Percentiles rank a stretch among this genome's conserved stretches.
Evolutionary conservation across 2,113 vertebrate species (phyloP).

Genomic region (Raja brachyura): DNA sequence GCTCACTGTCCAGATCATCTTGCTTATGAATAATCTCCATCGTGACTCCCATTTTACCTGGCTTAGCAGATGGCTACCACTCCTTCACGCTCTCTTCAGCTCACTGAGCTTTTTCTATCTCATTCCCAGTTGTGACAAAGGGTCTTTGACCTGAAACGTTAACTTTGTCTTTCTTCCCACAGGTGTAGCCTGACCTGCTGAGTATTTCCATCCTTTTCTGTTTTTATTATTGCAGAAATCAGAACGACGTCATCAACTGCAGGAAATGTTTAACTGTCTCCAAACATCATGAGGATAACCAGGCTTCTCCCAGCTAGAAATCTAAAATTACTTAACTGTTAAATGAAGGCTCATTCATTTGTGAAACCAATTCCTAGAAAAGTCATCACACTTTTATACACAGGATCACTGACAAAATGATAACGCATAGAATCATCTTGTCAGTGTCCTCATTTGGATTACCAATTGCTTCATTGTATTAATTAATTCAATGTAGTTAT

Average conservation of each 20-base stretch:
- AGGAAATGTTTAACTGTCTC: not conserved
- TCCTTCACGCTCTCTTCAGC: no score
- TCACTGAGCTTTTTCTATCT: no score
- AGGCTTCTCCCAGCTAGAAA: not conserved
- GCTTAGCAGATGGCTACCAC: no score
- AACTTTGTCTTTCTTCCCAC: no score
- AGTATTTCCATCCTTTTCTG: no score
- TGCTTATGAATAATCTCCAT: no score
- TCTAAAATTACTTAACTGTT: not conserved
- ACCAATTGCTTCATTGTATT: not conserved
- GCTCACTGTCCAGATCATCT: no score
- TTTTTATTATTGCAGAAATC: not conserved
- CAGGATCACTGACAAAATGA: not conserved
- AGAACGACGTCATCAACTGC: not conserved
- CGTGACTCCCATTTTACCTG: no score
- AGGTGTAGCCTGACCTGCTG: no score
- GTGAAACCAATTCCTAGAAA: not conserved
- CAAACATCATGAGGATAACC: not conserved
- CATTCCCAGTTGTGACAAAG: no score
- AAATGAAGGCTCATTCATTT: not conserved
- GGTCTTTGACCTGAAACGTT: no score
- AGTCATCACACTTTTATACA: not conserved
- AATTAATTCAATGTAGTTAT: not conserved
- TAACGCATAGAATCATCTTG: not conserved
- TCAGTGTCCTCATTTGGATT: not conserved